These are phyloP conservation scores for Ptilodon capucinus DNA, from an alignment of 2,888 invertebrate genomes.

Conservation along the genomic window DNA sequence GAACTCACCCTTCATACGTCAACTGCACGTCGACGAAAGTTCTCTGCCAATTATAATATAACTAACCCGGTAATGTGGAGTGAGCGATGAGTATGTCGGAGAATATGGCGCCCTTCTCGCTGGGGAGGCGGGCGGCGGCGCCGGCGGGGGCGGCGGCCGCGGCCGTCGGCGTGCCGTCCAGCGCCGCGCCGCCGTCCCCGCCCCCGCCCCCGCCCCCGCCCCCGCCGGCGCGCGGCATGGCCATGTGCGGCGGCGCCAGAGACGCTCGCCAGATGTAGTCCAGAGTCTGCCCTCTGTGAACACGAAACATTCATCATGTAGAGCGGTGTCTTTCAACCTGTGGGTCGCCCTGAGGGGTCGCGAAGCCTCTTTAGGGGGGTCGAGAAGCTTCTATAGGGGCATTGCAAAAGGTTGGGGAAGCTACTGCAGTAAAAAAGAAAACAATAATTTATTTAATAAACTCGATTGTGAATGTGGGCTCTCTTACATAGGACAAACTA, in stretches of 20 bases:
- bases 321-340: too few species aligned
- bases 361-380: too few species aligned
- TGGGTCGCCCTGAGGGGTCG: too few species aligned
- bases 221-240: slow-evolving; percentile 22
- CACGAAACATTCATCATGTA: background rate
- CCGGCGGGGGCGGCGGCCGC: slow-evolving; percentile 37
- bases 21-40: too few species aligned
- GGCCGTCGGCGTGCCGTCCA: slow-evolving; percentile 27
- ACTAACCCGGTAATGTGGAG: slow-evolving; percentile 77
- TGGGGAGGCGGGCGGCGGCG: slow-evolving; percentile 37
- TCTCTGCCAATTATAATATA: background rate
- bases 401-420: too few species aligned
- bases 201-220: slow-evolving; percentile 19
- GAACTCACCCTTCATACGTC: background rate
- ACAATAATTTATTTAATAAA: too few species aligned
- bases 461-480: too few species aligned
- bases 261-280: slow-evolving; percentile 33
- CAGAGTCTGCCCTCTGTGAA: background rate
- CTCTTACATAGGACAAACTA: too few species aligned
- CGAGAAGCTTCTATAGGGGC: too few species aligned
- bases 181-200: slow-evolving; percentile 16
- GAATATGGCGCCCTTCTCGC: slow-evolving; percentile 40
- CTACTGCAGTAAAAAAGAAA: too few species aligned
- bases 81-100: slow-evolving; percentile 86
- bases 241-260: slow-evolving; percentile 30